A percentile compares a stretch with the other conserved stretches of the same genome.
Conservation (phyloP, 1,140 invertebrate genomes). For the Vanessa atalanta region DNA sequence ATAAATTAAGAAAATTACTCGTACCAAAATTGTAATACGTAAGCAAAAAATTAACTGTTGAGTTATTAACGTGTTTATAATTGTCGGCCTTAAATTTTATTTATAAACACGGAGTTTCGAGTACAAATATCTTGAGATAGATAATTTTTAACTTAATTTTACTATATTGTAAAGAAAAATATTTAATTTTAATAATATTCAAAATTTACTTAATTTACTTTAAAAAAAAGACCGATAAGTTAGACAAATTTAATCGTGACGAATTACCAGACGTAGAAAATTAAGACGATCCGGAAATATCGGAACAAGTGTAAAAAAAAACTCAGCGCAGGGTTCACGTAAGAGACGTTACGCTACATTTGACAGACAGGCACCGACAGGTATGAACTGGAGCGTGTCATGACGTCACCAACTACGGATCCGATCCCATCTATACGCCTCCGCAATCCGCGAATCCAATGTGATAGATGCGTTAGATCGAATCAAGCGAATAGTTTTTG, state of each 20-base stretch:
- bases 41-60: conserved; percentile 33
- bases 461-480: conserved; percentile 3
- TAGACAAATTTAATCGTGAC: conserved; percentile 14
- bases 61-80: conserved; percentile 32
- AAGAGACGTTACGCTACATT: conserved; percentile 56
- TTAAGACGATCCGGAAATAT: conserved; percentile 48
- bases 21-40: conserved; percentile 36
- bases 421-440: conserved; percentile 35
- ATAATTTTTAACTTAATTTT: neutral
- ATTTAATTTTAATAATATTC: no score
- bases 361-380: conserved; percentile 59
- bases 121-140: neutral
- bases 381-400: conserved; percentile 65
- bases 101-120: conserved; percentile 28
- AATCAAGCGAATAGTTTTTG: neutral
- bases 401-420: conserved; percentile 65
- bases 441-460: conserved; percentile 35
- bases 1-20: conserved; percentile 40
- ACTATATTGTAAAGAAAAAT: no score
- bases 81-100: conserved; percentile 26
- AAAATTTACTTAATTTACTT: no score
- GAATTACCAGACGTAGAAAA: conserved; percentile 28
- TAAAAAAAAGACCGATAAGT: neutral
- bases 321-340: conserved; percentile 45
- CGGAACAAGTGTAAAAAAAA: conserved; percentile 51